Conservation (phyloP, 2,888 invertebrate genomes). For the Brassicogethes aeneus region DNA sequence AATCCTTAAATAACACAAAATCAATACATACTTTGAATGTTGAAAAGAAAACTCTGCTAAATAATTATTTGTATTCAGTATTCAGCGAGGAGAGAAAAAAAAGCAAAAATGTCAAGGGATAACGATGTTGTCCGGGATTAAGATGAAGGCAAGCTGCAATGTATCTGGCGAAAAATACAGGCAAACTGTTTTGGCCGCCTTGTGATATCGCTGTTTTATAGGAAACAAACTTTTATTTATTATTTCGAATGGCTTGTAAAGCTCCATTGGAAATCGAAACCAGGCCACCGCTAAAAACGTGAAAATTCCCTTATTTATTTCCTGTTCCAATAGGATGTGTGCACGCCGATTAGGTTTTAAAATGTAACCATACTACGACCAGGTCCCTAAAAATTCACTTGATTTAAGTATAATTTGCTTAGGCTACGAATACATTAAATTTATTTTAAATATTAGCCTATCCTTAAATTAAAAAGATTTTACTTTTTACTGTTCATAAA, state of each 20-base stretch:
- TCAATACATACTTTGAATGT: not conserved
- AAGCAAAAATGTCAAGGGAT: not conserved
- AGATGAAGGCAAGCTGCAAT: not conserved
- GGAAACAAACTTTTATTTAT: slow-evolving; percentile 16
- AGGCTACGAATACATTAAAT: too few species aligned
- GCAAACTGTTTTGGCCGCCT: slow-evolving; percentile 10
- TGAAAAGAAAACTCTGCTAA: not conserved
- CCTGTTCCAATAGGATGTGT: too few species aligned
- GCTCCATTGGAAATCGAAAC: slow-evolving; percentile 15
- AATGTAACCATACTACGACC: too few species aligned
- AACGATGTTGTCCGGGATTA: not conserved
- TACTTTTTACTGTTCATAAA: too few species aligned
- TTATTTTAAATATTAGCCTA: too few species aligned
- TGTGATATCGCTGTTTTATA: slow-evolving; percentile 13
- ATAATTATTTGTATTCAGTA: not conserved
- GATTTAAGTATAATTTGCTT: too few species aligned
- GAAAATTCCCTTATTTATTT: slow-evolving; percentile 6
- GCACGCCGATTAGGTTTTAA: too few species aligned
- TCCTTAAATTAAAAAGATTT: too few species aligned
- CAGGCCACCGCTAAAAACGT: slow-evolving; percentile 13
- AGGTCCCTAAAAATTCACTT: too few species aligned
- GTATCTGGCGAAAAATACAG: slow-evolving; percentile 3
- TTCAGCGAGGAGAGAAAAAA: not conserved
- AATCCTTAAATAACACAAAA: too few species aligned
- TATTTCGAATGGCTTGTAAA: slow-evolving; percentile 16